Evolutionary conservation across 1,140 invertebrate genomes (phyloP).

Genomic region (Zeugodacus cucurbitae): DNA sequence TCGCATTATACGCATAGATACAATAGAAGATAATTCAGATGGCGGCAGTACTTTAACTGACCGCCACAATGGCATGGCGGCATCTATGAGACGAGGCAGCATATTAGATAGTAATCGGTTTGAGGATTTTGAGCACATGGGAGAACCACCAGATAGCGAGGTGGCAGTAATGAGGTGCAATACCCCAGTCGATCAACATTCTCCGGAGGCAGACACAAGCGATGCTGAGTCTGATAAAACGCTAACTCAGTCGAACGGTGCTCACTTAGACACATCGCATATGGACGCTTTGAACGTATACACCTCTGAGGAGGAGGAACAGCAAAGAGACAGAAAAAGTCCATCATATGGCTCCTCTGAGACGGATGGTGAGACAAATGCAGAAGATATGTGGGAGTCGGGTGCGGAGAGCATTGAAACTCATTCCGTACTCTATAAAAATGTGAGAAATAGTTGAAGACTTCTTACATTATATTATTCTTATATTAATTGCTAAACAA

Average conservation of each 20-base stretch:
- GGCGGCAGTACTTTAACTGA: conserved; percentile 47
- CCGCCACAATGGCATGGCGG: conserved; percentile 44
- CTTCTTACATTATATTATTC: too few species aligned
- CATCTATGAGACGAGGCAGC: conserved; percentile 29
- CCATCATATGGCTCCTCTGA: conserved; percentile 62
- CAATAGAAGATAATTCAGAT: conserved; percentile 63
- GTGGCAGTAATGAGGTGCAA: background rate
- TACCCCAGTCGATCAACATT: background rate
- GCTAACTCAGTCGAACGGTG: conserved; percentile 52
- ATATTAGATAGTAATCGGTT: conserved; percentile 51
- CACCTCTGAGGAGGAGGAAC: conserved; percentile 59
- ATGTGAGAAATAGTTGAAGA: conserved; percentile 68
- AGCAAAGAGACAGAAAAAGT: conserved; percentile 51
- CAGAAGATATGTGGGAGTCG: conserved; percentile 83
- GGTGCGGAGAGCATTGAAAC: conserved; percentile 86
- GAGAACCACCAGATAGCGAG: conserved; percentile 47
- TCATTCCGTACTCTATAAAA: conserved; percentile 82
- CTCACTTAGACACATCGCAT: conserved; percentile 48
- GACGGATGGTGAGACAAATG: conserved; percentile 75
- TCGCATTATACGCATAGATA: conserved; percentile 60
- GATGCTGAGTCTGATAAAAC: conserved; percentile 63
- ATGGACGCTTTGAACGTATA: conserved; percentile 46
- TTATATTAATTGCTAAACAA: background rate
- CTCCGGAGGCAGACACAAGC: conserved; percentile 45
- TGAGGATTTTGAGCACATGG: conserved; percentile 63